Base-by-base conservation (phyloP, 2,888 invertebrate genomes). In the Melikaiella ostensackeni region DNA sequence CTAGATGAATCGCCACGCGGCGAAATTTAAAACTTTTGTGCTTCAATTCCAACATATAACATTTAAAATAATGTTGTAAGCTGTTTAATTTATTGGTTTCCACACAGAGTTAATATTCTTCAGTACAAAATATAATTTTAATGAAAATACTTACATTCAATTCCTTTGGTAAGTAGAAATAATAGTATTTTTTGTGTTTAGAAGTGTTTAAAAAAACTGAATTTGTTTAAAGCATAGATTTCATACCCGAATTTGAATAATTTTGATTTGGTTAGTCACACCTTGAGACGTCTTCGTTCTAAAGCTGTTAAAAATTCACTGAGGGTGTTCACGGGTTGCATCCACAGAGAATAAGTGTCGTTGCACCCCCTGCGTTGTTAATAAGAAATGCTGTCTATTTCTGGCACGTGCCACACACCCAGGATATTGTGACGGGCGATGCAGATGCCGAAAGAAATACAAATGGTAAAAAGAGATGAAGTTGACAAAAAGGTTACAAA, bases 341-440 rank as follows among this genome's bases (percentile, higher is more conserved):
- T 81, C 76, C 78, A 42, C 77, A 78, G 82, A 75, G 75, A 84
- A 80, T 81, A 81, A 84, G 86, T 86, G 88, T 86, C 88, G 86
- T 86, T 87, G 85, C 87, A 88, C 88, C 90, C 90, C 89, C 88
- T 83, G 86, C 88, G 81, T 88, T 74, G 88, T 79, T 82, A 74
- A 83, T 79, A 81, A 79, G 87, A 84, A 82, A 77, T 59, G 38
- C 21, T 66, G 82, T 87, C 90, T 89, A 89, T 89, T 90, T 90
- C 82, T 81, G 88, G 88, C 89, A 85, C 88, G 86, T 83, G 86
- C 86, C 82, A 50, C 77, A 73, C 76, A 61, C 35, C 42, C 80
- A 73, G 83, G 84, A 85, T 79, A 77, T 82, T 76, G 74, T 75
- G 77, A 75, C 78, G 74, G 74, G 66, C 19, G n/a, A 64, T 66